A percentile compares a stretch with the other conserved stretches of the same genome.
phyloP scores from a whole-genome alignment of 2,888 invertebrate genomes.

The Allacma fusca region DNA sequence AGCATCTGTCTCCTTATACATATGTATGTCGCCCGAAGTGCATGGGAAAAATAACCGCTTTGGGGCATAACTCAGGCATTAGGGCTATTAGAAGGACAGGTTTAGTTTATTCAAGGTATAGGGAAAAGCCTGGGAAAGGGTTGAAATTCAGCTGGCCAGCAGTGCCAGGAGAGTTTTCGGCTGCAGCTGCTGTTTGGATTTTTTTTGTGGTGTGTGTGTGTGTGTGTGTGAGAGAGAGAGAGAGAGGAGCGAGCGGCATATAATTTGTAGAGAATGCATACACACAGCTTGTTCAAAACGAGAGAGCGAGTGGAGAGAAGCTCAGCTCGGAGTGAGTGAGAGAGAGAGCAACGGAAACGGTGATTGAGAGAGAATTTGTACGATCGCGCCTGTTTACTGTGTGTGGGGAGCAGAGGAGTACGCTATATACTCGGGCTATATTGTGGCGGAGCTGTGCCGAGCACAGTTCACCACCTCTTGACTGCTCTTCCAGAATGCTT shows the following conservation, averaged over 20 bases:
- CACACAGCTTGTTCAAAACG: too few species aligned
- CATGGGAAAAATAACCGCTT: too few species aligned
- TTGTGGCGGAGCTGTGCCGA: too few species aligned
- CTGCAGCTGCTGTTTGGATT: constrained; percentile 3
- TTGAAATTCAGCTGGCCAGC: constrained; percentile 12
- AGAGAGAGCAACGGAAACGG: constrained; percentile 20
- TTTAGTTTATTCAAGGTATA: too few species aligned
- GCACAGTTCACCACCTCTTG: too few species aligned
- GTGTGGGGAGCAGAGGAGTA: background rate
- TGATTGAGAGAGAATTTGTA: constrained; percentile 21
- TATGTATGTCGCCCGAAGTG: too few species aligned
- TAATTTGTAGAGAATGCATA: background rate
- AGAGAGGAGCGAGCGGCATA: background rate
- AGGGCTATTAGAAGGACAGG: too few species aligned
- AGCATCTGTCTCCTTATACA: too few species aligned
- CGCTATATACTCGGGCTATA: background rate
- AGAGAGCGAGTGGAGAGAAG: background rate
- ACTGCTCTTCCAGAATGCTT: too few species aligned
- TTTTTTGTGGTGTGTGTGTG: background rate
- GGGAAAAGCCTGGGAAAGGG: constrained; percentile 1
- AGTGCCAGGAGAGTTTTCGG: background rate
- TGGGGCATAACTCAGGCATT: too few species aligned
- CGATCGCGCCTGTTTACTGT: background rate
- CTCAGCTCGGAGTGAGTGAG: background rate
- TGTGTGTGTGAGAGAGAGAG: background rate